phyloP scores from a whole-genome alignment of 2,797 vertebrate species.

The Leptodactylus fallax region DNA sequence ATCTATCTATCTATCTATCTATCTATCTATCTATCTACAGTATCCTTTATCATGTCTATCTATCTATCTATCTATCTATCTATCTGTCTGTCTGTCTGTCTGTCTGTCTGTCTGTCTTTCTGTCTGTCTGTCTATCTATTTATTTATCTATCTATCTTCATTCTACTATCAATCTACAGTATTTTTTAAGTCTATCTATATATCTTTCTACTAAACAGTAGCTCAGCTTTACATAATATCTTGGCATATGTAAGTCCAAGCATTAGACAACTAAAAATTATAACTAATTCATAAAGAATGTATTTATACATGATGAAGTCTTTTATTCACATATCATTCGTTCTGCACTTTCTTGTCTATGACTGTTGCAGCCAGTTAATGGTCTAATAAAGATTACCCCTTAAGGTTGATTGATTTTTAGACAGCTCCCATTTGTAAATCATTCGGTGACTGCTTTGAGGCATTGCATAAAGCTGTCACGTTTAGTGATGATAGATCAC shows the following conservation, averaged over 20 bases:
- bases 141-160: background rate
- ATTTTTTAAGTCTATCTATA: no score
- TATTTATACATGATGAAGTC: background rate
- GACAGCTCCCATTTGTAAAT: conserved; percentile 49
- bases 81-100: no score
- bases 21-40: background rate
- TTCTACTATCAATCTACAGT: no score
- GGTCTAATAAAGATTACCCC: conserved; percentile 52
- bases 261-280: background rate
- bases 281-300: background rate
- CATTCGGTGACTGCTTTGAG: conserved; percentile 36
- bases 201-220: no score
- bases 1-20: background rate
- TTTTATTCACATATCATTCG: background rate
- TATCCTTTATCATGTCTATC: no score
- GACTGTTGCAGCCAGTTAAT: conserved; percentile 20
- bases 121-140: no score
- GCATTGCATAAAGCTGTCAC: conserved; percentile 25
- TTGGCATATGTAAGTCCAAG: background rate
- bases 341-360: background rate
- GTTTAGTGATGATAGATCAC: conserved; percentile 39
- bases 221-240: background rate
- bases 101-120: no score
- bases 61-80: background rate
- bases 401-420: conserved; percentile 49